Conservation (phyloP, 1,140 invertebrate genomes). For the Zophobas atratus region DNA sequence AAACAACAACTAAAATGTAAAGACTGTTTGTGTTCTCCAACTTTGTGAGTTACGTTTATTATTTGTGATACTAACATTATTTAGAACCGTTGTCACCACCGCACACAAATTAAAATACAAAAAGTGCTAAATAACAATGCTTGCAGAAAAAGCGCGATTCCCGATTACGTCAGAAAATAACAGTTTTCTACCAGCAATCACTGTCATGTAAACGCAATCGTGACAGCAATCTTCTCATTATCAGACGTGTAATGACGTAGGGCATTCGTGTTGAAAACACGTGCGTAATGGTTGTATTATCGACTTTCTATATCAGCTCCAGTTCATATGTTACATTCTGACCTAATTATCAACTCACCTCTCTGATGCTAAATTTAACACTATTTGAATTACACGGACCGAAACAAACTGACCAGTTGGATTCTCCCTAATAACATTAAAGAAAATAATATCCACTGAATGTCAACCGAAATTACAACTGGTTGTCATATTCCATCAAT, state of each 20-base stretch:
- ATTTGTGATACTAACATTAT: too few relatives aligned
- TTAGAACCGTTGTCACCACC: too few relatives aligned
- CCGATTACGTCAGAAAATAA: slow-evolving; percentile 19
- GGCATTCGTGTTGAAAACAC: slow-evolving; percentile 34
- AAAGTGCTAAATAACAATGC: background rate
- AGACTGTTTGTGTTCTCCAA: too few relatives aligned
- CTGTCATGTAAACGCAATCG: slow-evolving; percentile 17
- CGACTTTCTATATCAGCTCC: slow-evolving; percentile 32
- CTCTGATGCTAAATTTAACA: slow-evolving; percentile 16
- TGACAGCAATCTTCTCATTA: slow-evolving; percentile 36
- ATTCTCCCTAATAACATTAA: background rate
- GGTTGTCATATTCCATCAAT: background rate
- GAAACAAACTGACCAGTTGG: background rate
- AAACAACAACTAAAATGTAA: too few relatives aligned
- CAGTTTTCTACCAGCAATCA: slow-evolving; percentile 29
- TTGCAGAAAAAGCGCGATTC: slow-evolving; percentile 3
- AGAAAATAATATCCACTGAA: background rate
- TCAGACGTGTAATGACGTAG: slow-evolving; percentile 29
- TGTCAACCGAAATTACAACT: background rate
- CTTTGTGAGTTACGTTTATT: too few relatives aligned
- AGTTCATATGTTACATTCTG: slow-evolving; percentile 35
- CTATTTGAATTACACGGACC: slow-evolving; percentile 3
- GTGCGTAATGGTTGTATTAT: slow-evolving; percentile 25
- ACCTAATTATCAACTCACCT: slow-evolving; percentile 18
- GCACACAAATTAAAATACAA: too few relatives aligned